These are phyloP conservation scores for Acholoe squamosa DNA, from an alignment of 2,888 invertebrate genomes.

Conservation along the genomic window DNA sequence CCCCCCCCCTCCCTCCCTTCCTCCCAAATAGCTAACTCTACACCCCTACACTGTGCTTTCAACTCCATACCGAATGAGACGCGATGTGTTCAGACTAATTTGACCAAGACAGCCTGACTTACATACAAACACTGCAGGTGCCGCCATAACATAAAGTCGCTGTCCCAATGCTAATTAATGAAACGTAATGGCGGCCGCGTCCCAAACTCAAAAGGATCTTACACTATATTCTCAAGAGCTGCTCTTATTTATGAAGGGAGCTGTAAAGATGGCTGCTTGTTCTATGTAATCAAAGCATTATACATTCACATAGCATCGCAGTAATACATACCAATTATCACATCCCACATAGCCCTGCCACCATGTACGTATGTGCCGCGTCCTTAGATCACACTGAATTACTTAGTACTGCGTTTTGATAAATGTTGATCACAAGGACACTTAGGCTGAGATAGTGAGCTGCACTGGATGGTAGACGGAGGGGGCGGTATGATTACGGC, in stretches of 20 bases:
- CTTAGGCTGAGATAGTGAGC: slow-evolving; percentile 8
- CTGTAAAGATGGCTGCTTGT: not conserved
- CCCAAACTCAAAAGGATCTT: slow-evolving; percentile 29
- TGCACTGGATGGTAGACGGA: not conserved
- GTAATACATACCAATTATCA: not conserved
- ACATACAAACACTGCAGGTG: slow-evolving; percentile 47
- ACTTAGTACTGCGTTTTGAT: slow-evolving; percentile 33
- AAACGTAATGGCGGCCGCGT: slow-evolving; percentile 32
- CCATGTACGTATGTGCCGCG: not conserved
- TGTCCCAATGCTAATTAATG: slow-evolving; percentile 47
- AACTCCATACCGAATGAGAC: not conserved
- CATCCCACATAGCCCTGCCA: not conserved
- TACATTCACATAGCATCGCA: not conserved
- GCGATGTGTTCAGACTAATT: slow-evolving; percentile 9
- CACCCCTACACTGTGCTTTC: not conserved
- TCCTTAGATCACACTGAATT: slow-evolving; percentile 18
- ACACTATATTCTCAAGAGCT: not conserved
- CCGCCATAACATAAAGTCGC: not conserved
- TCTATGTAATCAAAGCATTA: slow-evolving; percentile 12
- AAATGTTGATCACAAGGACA: not conserved
- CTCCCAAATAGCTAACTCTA: not conserved
- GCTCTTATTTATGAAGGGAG: not conserved
- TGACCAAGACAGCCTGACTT: slow-evolving; percentile 10
- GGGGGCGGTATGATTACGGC: not conserved
- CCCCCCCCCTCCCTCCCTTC: not conserved